A percentile compares a stretch with the other conserved stretches of the same genome.
Conservation (phyloP, 1,140 invertebrate species). For the Leptinotarsa defecta region DNA sequence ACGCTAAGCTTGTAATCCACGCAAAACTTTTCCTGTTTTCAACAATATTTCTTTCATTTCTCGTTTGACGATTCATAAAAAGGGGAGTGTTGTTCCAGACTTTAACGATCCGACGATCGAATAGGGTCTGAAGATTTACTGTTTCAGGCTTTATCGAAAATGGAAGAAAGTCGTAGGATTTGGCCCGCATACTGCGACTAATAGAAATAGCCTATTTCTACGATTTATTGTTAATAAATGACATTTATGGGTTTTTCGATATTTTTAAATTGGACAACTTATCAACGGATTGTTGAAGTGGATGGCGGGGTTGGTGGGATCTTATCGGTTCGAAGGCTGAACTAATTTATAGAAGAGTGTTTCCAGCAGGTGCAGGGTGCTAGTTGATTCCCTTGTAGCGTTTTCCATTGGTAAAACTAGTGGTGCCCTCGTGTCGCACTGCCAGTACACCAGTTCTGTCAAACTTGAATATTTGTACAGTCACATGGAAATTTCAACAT, state of each 20-base stretch:
- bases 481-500: no score
- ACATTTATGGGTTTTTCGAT: slow-evolving; percentile 20
- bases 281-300: slow-evolving; percentile 6
- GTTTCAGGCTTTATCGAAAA: slow-evolving; percentile 18
- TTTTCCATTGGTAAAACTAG: no score
- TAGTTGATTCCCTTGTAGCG: not conserved
- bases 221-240: slow-evolving; percentile 17
- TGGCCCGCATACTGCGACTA: slow-evolving; percentile 18
- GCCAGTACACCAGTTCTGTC: no score
- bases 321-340: not conserved
- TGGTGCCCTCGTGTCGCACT: no score
- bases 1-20: not conserved
- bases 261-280: slow-evolving; percentile 7
- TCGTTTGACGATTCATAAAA: slow-evolving; percentile 19
- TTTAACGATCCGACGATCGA: slow-evolving; percentile 23
- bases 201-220: slow-evolving; percentile 24
- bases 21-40: slow-evolving; percentile 10
- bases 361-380: not conserved
- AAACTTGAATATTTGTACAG: no score
- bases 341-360: not conserved
- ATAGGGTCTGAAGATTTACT: slow-evolving; percentile 21
- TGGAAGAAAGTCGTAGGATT: slow-evolving; percentile 22
- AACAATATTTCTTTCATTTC: slow-evolving; percentile 23
- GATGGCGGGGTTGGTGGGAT: not conserved
- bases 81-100: slow-evolving; percentile 6